A percentile compares a stretch with the other conserved stretches of the same genome.
These are phyloP conservation scores for Rallus crepitans DNA, from an alignment of 2,797 vertebrate species.

Conservation along the genomic window DNA sequence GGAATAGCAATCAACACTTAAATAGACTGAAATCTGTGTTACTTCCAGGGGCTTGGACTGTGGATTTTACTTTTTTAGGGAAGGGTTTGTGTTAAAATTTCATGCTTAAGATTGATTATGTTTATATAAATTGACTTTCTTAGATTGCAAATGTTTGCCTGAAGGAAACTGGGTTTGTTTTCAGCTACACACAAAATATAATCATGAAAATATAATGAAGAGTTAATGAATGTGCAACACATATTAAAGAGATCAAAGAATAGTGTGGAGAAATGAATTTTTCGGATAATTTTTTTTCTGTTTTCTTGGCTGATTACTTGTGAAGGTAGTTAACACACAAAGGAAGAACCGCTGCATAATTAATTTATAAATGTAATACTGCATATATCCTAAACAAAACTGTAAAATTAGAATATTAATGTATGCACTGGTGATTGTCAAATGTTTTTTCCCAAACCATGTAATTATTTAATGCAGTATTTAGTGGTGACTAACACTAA, in stretches of 20 bases:
- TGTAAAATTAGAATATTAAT: conserved; percentile 71
- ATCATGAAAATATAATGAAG: conserved; percentile 75
- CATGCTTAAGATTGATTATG: conserved; percentile 66
- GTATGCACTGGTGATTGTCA: conserved; percentile 53
- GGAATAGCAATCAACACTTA: not conserved
- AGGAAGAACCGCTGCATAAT: conserved; percentile 55
- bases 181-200: conserved; percentile 46
- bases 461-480: conserved; percentile 65
- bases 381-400: conserved; percentile 43
- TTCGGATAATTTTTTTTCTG: conserved; percentile 34
- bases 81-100: conserved; percentile 42
- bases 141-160: conserved; percentile 67
- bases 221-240: conserved; percentile 68
- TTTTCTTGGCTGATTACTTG: conserved; percentile 57
- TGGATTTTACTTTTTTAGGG: not conserved
- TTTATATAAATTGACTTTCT: conserved; percentile 72
- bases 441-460: conserved; percentile 44
- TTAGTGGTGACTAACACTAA: conserved; percentile 50
- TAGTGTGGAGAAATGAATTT: conserved; percentile 67
- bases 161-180: conserved; percentile 70
- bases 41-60: not conserved
- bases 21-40: conserved; percentile 1
- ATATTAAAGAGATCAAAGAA: conserved; percentile 72
- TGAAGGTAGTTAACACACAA: conserved; percentile 74
- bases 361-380: conserved; percentile 69